Conservation (phyloP, 2,113 vertebrate genomes). For the Xiphophorus maculatus region DNA sequence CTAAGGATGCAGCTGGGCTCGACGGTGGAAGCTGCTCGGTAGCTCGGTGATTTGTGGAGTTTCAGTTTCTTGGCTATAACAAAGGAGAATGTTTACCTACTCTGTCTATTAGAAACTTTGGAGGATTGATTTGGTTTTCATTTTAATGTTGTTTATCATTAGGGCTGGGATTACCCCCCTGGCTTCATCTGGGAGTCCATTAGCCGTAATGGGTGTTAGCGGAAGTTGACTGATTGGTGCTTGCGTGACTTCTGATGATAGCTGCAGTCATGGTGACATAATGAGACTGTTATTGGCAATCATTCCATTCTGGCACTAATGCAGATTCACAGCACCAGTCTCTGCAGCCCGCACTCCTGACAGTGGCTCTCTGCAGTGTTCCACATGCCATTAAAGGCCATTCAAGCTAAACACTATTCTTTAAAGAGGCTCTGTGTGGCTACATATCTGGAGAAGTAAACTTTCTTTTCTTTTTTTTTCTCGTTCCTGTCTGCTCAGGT, state of each 20-base stretch:
- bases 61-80: constrained; percentile 68
- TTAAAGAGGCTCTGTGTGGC: constrained; percentile 28
- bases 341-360: constrained; percentile 47
- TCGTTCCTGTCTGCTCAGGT: constrained; percentile 82
- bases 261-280: constrained; percentile 78
- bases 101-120: constrained; percentile 67
- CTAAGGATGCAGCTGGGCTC: constrained; percentile 73
- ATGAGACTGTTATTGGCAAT: constrained; percentile 81
- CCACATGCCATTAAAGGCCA: constrained; percentile 43
- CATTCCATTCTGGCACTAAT: constrained; percentile 77
- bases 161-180: constrained; percentile 73
- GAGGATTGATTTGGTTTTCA: constrained; percentile 81
- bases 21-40: constrained; percentile 59
- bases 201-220: constrained; percentile 81
- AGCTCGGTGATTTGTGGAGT: constrained; percentile 73
- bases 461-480: constrained; percentile 48
- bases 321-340: constrained; percentile 71
- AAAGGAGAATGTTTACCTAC: constrained; percentile 77
- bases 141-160: constrained; percentile 85
- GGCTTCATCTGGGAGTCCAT: constrained; percentile 81
- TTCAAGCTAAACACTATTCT: constrained; percentile 30
- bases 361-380: constrained; percentile 41
- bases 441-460: constrained; percentile 38
- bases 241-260: constrained; percentile 76
- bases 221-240: constrained; percentile 80